Conservation (phyloP, 2,888 invertebrate species). For the Metellina segmentata region DNA sequence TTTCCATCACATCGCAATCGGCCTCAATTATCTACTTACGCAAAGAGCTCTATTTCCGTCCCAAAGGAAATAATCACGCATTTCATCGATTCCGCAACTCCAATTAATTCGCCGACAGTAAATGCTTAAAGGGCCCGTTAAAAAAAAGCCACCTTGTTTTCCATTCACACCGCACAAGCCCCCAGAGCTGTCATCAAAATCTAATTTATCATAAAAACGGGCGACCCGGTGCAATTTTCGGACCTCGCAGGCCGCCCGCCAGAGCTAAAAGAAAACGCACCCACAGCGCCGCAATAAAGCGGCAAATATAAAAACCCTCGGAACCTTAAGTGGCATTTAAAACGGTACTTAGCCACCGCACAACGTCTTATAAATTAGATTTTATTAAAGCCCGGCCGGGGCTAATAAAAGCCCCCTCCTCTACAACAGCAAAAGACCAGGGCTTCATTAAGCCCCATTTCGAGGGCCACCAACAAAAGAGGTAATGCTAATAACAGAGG, state of each 20-base stretch:
- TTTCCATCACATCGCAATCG: background rate
- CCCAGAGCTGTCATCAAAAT: constrained; percentile 26
- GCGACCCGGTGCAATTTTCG: constrained; percentile 25
- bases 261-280: background rate
- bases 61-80: background rate
- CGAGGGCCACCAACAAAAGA: constrained; percentile 56
- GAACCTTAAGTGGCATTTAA: constrained; percentile 42
- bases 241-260: background rate
- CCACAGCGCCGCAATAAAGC: constrained; percentile 20
- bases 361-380: constrained; percentile 60
- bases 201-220: constrained; percentile 23
- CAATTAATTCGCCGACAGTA: background rate
- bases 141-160: background rate
- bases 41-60: background rate
- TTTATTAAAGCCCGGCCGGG: constrained; percentile 53
- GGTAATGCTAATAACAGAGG: constrained; percentile 59
- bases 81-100: background rate
- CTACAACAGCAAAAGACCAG: background rate
- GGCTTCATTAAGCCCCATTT: constrained; percentile 62
- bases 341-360: constrained; percentile 46
- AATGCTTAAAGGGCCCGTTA: background rate
- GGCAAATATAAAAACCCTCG: background rate
- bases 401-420: constrained; percentile 52
- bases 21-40: background rate
- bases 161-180: background rate